A percentile compares a stretch with the other conserved stretches of the same genome.
These are phyloP conservation scores for Cetonia aurata DNA, from an alignment of 2,888 invertebrate genomes.

Conservation along the genomic window DNA sequence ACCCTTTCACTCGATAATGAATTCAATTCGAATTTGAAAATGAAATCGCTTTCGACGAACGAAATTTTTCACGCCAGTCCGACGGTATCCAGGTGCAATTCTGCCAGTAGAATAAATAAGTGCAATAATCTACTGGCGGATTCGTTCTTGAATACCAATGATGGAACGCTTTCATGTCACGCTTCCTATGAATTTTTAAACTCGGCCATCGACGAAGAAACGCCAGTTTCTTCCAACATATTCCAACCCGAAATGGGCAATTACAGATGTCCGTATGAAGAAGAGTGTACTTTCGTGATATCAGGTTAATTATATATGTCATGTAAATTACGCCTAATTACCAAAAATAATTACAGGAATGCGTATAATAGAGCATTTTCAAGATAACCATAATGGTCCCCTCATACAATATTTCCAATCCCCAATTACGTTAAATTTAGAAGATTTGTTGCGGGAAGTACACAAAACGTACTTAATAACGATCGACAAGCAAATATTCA, in stretches of 20 bases:
- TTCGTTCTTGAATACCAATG: constrained; percentile 50
- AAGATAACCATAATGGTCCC: constrained; percentile 60
- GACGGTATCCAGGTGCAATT: constrained; percentile 57
- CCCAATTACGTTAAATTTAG: constrained; percentile 56
- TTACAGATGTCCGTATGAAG: constrained; percentile 60
- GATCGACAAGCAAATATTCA: constrained; percentile 57
- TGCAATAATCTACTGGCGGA: constrained; percentile 47
- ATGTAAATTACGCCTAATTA: constrained; percentile 30
- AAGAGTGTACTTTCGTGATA: constrained; percentile 55
- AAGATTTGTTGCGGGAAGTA: constrained; percentile 53
- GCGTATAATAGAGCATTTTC: constrained; percentile 60
- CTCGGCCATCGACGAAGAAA: constrained; percentile 46
- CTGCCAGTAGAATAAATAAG: constrained; percentile 54
- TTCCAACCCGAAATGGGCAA: constrained; percentile 48
- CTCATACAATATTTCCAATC: constrained; percentile 62
- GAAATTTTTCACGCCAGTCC: constrained; percentile 65
- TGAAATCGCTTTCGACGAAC: constrained; percentile 66
- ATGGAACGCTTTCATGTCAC: constrained; percentile 58
- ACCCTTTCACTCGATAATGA: constrained; percentile 48
- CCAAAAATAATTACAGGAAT: constrained; percentile 50
- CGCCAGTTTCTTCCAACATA: constrained; percentile 25
- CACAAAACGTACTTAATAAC: constrained; percentile 57
- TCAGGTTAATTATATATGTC: constrained; percentile 51
- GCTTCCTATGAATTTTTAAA: constrained; percentile 61
- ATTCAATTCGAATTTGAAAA: constrained; percentile 58